A percentile compares a stretch with the other conserved stretches of the same genome.
Conservation (phyloP, 1,140 invertebrate species). For the Archegozetes longisetosus region DNA sequence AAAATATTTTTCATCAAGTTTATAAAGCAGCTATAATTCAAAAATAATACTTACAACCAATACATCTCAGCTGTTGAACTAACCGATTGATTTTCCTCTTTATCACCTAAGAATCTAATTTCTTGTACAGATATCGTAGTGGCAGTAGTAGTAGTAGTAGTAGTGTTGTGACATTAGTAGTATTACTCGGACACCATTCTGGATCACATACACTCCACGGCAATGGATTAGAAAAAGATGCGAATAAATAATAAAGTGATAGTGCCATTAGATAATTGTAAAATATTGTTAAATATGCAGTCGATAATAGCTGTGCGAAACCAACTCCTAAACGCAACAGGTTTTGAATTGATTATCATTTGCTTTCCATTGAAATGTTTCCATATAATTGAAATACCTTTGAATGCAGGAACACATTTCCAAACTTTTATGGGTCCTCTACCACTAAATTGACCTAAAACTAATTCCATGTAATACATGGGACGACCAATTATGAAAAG, state of each 20-base stretch:
- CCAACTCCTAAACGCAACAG: conserved; percentile 30
- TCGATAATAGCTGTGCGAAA: conserved; percentile 28
- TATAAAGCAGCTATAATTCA: not conserved
- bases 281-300: conserved; percentile 27
- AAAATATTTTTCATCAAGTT: not conserved
- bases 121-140: too few relatives aligned
- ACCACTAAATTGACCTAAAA: conserved; percentile 28
- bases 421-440: conserved; percentile 22
- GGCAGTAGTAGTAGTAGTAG: conserved; percentile 1
- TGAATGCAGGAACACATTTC: conserved; percentile 23
- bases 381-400: conserved; percentile 16
- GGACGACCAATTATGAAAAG: conserved; percentile 39
- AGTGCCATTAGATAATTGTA: conserved; percentile 31
- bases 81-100: not conserved
- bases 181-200: conserved; percentile 22
- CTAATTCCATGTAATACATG: conserved; percentile 35
- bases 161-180: not conserved
- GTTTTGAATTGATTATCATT: not conserved
- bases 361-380: not conserved
- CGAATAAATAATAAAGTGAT: conserved; percentile 30
- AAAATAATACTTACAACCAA: not conserved
- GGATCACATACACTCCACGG: conserved; percentile 27
- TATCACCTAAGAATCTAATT: too few relatives aligned
- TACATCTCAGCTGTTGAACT: conserved; percentile 5
- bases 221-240: conserved; percentile 25